Evolutionary conservation across 2,888 invertebrate genomes (phyloP).

Genomic region (Bugulina stolonifera): DNA sequence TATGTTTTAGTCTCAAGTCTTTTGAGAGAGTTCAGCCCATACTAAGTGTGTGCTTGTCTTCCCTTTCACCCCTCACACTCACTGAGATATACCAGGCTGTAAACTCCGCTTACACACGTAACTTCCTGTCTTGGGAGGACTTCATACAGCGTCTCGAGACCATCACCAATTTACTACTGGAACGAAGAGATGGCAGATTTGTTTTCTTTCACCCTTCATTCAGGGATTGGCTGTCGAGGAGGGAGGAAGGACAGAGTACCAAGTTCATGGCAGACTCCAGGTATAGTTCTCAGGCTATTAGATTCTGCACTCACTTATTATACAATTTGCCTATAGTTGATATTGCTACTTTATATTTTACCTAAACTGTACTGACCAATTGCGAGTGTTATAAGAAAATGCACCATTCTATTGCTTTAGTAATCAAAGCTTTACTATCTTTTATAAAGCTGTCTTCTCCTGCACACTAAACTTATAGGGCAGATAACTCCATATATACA

Average conservation of each 20-base stretch:
- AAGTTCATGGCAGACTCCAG: slow-evolving; percentile 88
- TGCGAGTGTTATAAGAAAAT: too few species aligned
- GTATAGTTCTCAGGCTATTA: slow-evolving; percentile 40
- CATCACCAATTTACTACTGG: slow-evolving; percentile 79
- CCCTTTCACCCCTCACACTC: slow-evolving; percentile 80
- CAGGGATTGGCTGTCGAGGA: slow-evolving; percentile 88
- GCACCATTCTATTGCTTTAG: too few species aligned
- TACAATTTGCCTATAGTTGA: too few species aligned
- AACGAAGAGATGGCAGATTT: slow-evolving; percentile 83
- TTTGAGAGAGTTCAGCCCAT: slow-evolving; percentile 80
- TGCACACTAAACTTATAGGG: too few species aligned
- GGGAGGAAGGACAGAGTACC: slow-evolving; percentile 65
- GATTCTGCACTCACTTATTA: too few species aligned
- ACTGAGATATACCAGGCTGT: slow-evolving; percentile 89
- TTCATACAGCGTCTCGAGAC: slow-evolving; percentile 80
- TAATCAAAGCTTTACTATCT: too few species aligned
- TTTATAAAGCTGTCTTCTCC: too few species aligned
- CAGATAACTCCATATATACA: too few species aligned
- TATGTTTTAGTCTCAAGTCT: slow-evolving; percentile 60
- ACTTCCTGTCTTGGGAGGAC: slow-evolving; percentile 80
- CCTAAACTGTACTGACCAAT: too few species aligned
- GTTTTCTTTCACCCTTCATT: slow-evolving; percentile 98
- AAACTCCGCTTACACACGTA: slow-evolving; percentile 74
- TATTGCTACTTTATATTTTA: too few species aligned
- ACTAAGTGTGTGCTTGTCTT: slow-evolving; percentile 81